These are phyloP conservation scores for Alouatta palliata DNA, from an alignment of 2,113 vertebrate genomes.

Conservation along the genomic window DNA sequence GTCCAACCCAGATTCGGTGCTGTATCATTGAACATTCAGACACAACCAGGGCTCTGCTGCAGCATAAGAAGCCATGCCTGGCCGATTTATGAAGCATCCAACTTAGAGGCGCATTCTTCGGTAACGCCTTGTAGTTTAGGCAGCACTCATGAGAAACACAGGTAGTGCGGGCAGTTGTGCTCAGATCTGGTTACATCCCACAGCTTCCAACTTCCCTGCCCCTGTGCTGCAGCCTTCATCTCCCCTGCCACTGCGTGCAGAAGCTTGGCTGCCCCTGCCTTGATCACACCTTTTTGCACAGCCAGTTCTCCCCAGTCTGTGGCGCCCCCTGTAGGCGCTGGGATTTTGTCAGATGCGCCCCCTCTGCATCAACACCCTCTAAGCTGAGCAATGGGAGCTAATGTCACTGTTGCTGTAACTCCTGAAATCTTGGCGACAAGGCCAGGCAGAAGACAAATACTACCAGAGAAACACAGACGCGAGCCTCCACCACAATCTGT, in stretches of 20 bases:
- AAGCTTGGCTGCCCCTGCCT: neutral
- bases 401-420: neutral
- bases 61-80: slow-evolving; percentile 62
- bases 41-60: slow-evolving; percentile 59
- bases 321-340: slow-evolving; percentile 67
- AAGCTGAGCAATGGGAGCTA: neutral
- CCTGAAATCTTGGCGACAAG: neutral
- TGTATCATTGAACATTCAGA: slow-evolving; percentile 79
- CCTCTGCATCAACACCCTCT: neutral
- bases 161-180: slow-evolving; percentile 44
- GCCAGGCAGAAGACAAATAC: neutral
- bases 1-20: slow-evolving; percentile 73
- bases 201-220: slow-evolving; percentile 41
- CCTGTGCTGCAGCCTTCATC: slow-evolving; percentile 4
- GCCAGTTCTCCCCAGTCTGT: slow-evolving; percentile 64
- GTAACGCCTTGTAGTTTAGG: slow-evolving; percentile 59
- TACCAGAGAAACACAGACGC: neutral
- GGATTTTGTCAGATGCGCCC: neutral
- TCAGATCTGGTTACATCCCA: slow-evolving; percentile 73
- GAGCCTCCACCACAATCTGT: neutral
- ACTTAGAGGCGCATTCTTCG: slow-evolving; percentile 61
- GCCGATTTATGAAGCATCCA: slow-evolving; percentile 77
- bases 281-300: neutral
- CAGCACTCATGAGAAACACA: slow-evolving; percentile 68
- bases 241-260: slow-evolving; percentile 22